Evolutionary conservation across 1,140 invertebrate species (phyloP).

Genomic region (Musca vetustissima): DNA sequence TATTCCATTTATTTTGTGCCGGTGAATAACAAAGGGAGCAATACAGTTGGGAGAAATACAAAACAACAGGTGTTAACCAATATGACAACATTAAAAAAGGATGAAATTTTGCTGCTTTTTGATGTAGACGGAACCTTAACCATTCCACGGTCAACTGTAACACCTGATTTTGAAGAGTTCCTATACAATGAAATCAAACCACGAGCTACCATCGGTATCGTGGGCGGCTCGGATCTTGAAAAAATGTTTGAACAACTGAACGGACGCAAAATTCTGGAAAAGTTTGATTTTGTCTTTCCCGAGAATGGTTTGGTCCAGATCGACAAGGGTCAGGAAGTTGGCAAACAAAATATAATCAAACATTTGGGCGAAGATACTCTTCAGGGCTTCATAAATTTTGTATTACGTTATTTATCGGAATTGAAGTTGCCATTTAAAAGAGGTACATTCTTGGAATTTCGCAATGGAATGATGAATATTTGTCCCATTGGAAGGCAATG

Average conservation of each 20-base stretch:
- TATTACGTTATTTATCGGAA: conserved; percentile 84
- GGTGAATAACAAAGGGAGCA: too few species aligned
- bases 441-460: conserved; percentile 94
- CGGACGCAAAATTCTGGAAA: conserved; percentile 69
- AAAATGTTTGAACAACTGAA: conserved; percentile 95
- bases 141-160: conserved; percentile 76
- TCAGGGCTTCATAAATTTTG: conserved; percentile 94
- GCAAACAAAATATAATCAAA: conserved; percentile 76
- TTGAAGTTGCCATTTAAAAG: conserved; percentile 88
- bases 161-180: conserved; percentile 75
- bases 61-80: too few species aligned
- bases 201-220: conserved; percentile 77
- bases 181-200: conserved; percentile 72
- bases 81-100: too few species aligned
- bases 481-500: conserved; percentile 94
- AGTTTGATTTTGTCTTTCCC: conserved; percentile 92
- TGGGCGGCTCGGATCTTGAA: conserved; percentile 92
- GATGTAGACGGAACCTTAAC: conserved; percentile 98
- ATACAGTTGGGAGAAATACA: too few species aligned
- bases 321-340: conserved; percentile 71
- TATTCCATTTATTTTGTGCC: too few species aligned
- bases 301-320: conserved; percentile 95
- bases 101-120: conserved; percentile 76
- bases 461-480: conserved; percentile 93
- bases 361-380: conserved; percentile 86